Conservation (phyloP, 2,888 invertebrate species). For the Hedya salicella region DNA sequence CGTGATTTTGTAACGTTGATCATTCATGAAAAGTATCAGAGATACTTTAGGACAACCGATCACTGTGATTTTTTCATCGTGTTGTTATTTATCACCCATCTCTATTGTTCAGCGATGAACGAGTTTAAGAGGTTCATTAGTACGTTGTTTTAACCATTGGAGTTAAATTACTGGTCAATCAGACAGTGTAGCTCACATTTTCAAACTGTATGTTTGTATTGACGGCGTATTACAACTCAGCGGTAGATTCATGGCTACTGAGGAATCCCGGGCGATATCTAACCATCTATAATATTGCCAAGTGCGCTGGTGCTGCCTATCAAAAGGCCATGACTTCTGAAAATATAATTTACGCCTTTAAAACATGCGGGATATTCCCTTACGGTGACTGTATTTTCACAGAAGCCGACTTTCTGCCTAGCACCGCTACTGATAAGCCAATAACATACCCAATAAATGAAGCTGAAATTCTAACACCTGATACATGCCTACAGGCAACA, state of each 20-base stretch:
- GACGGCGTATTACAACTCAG: conserved; percentile 5
- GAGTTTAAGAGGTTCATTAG: conserved; percentile 8
- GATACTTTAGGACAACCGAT: too few species aligned
- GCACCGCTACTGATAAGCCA: not conserved
- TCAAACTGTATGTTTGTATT: too few species aligned
- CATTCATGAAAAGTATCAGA: too few species aligned
- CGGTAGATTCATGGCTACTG: conserved; percentile 9
- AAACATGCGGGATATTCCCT: conserved; percentile 21
- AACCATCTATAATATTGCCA: not conserved
- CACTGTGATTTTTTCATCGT: too few species aligned
- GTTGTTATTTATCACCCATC: too few species aligned
- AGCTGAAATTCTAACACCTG: too few species aligned
- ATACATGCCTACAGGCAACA: too few species aligned
- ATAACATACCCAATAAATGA: too few species aligned
- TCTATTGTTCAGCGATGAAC: not conserved
- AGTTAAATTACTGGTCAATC: too few species aligned
- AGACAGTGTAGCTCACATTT: too few species aligned
- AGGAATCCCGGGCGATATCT: conserved; percentile 9
- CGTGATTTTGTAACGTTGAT: too few species aligned
- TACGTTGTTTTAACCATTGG: conserved; percentile 7
- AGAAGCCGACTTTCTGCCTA: conserved; percentile 1
- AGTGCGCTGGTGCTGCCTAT: not conserved
- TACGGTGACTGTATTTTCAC: conserved; percentile 9
- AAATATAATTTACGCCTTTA: conserved; percentile 19
- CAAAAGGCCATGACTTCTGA: conserved; percentile 8